Evolutionary conservation across 2,113 vertebrate genomes (phyloP), one percentile per base, ranked within the genome.

Genomic region (Stictonetta naevosa): DNA sequence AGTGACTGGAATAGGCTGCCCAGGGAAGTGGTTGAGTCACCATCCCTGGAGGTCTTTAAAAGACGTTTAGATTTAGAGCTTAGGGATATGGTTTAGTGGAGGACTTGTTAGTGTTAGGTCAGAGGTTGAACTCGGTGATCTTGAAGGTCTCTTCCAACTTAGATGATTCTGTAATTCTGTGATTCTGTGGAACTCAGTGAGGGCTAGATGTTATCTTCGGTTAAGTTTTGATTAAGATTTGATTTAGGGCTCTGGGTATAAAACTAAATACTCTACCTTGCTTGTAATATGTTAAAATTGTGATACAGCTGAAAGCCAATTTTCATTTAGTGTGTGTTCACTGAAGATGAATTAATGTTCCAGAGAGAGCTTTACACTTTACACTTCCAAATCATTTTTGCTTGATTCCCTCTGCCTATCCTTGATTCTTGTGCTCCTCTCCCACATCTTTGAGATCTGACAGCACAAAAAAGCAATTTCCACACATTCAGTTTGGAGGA

Each of bases 261-360:
- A 83, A 91, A 76, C 18, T 34, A 38, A 84, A 29, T 79, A 53
- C 56, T 77, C 56, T 34, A 44, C 10, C n/a, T 23, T 76, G 34
- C 10, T 86, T 91, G 36, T 72, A 88, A 80, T 64, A 38, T 40
- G 23, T 69, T 60, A 76, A 88, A 91, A 76, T 52, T 0, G 1
- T 69, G 59, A 71, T 91, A 88, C 4, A 12, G 82, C 31, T 88
- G 82, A 86, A 88, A 64, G 68, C 26, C 55, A 20, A 38, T 94
- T 90, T 95, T 74, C 13, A 29, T 90, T 85, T 59, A 46, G 10
- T 29, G 4, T 77, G 5, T 58, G 4, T 53, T 95, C 75, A 59
- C 29, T 77, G 52, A 92, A 33, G 69, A 38, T 78, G 73, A 92
- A 28, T 90, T 95, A 77, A 38, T 80, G 64, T 92, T 95, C 90